These are phyloP conservation scores for Tribolium castaneum DNA, from an alignment of 1,140 invertebrate species.

Conservation along the genomic window DNA sequence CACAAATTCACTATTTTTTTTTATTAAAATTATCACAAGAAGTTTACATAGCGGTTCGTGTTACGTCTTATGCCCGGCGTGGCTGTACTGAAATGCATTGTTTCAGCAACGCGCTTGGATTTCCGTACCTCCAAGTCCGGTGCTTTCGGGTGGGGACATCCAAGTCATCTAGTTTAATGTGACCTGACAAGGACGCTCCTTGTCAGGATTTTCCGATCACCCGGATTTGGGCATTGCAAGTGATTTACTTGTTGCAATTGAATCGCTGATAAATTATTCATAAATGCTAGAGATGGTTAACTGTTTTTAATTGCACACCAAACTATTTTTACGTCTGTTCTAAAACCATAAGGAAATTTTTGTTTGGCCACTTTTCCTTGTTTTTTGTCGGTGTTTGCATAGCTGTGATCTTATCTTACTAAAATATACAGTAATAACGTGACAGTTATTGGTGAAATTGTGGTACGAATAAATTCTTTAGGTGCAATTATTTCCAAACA, in stretches of 20 bases:
- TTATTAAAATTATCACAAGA: neutral
- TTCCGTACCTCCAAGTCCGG: slow-evolving; percentile 29
- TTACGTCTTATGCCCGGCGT: slow-evolving; percentile 1
- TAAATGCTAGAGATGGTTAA: neutral
- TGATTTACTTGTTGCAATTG: neutral
- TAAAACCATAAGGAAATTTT: neutral
- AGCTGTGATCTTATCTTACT: neutral
- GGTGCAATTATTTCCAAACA: too few species aligned
- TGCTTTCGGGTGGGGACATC: slow-evolving; percentile 29
- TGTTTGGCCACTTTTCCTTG: neutral
- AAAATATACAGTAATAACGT: neutral
- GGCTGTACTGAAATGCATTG: slow-evolving; percentile 40
- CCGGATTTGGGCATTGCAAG: slow-evolving; percentile 8
- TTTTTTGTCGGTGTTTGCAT: neutral
- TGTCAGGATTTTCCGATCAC: slow-evolving; percentile 13
- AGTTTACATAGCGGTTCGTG: slow-evolving; percentile 26
- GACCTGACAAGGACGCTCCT: slow-evolving; percentile 29
- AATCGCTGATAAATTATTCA: neutral
- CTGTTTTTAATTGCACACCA: too few species aligned
- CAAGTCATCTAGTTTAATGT: slow-evolving; percentile 8
- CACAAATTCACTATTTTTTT: slow-evolving; percentile 10
- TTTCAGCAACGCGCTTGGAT: slow-evolving; percentile 22
- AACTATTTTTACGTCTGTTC: neutral
- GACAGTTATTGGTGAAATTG: neutral
- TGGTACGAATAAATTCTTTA: neutral